Evolutionary conservation across 2,888 invertebrate genomes (phyloP), one percentile per base, ranked within the genome.

Genomic region (Cosmia pyralina): DNA sequence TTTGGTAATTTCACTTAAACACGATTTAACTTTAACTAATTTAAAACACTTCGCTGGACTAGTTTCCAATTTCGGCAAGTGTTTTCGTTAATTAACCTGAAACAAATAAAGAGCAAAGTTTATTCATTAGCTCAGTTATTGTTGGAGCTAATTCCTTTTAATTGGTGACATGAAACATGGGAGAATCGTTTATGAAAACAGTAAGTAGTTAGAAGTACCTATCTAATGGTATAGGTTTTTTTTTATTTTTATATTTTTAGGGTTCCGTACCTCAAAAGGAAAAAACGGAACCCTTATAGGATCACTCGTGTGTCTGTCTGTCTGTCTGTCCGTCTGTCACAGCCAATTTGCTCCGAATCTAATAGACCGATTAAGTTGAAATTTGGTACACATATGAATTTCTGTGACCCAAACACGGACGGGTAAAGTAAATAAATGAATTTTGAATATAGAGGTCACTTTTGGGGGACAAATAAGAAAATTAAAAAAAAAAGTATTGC

Each of bases 41-140:
- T 77, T 78, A 69, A 81, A 85, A 83, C 87, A 88, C 89, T 86
- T 75, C 50, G 84, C n/a, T 77, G 86, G 86, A 84, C 67, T 53
- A 86, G 86, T 88, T 88, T 85, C 87, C 87, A 87, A 85, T 85
- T 81, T 81, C 79, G 66, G 83, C 77, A 77, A 87, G 86, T 80
- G 87, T 83, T 89, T 83, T 85, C 71, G 78, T 86, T 92, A 91
- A 90, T 89, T 91, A 92, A 90, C 92, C 94, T 94, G 94, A 81
- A 94, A 94, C 92, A 93, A 90, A 75, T 41, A 78, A 53, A 88
- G 67, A 81, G 77, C 72, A 81, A 82, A 60, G 60, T 68, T 82
- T 82, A 76, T 48, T 79, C 19, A 79, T 72, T 53, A 73, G 53
- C 22, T 69, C 62, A 19, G 13, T 57, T 68, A 50, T 50, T 57